Evolutionary conservation across 2,888 invertebrate species (phyloP), one percentile per base, ranked within the genome.

Genomic region (Drosophila stalkeri): DNA sequence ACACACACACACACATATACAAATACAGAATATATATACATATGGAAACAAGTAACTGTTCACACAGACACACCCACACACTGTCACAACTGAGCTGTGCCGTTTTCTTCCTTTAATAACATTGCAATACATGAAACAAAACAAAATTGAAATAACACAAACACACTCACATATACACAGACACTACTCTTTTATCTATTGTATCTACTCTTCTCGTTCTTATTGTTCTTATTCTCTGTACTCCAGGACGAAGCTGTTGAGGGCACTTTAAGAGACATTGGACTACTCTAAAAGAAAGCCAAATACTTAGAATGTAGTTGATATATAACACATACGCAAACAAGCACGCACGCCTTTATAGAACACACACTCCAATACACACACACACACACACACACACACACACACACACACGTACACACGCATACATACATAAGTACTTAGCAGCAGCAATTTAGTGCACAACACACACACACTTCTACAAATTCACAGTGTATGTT

Each of bases 201-300:
- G 77, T 76, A 77, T 86, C 86, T 89, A 76, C 88, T 78, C 79
- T 89, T 87, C 86, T 91, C 87, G 89, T 86, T 85, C 84, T 89
- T 82, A 88, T 88, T 80, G 81, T 86, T 85, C 90, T 90, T 85
- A 88, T 85, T 91, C 90, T 87, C 80, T 90, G 89, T 87, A 90
- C 86, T 87, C 87, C 95, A 97, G 98, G 98, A 98, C 94, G 98
- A 98, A 96, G 97, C 97, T 92, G 96, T 98, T 94, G 98, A 98
- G 94, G 97, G 96, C 92, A 97, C 98, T 93, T 96, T 98, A 93
- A 96, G 97, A 93, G 98, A 98, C 94, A 97, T 98, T 95, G 98
- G 98, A 93, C 96, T 98, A 93, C 96, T 97, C 93, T 98, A 96
- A 90, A 82, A 86, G 71, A 83, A 70, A 84, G 73, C 67, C 79